phyloP scores from a whole-genome alignment of 2,888 invertebrate species.

The Lasioglossum leucozonium region DNA sequence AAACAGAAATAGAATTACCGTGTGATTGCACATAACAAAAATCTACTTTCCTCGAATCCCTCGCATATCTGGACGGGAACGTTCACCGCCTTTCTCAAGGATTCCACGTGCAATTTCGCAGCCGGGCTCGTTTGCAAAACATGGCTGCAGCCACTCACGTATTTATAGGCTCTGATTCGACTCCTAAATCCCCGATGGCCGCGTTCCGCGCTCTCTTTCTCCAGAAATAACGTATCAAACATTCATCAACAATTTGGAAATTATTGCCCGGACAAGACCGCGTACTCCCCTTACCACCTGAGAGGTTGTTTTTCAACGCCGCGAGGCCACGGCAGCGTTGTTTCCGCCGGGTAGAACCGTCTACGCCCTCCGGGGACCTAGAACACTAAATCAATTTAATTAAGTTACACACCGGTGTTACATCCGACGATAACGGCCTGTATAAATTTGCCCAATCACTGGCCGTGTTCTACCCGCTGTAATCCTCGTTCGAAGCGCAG shows the following conservation, averaged over 20 bases:
- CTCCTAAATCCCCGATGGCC: not conserved
- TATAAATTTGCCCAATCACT: slow-evolving; percentile 42
- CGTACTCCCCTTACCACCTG: not conserved
- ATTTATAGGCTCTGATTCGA: slow-evolving; percentile 35
- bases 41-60: not conserved
- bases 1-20: not conserved
- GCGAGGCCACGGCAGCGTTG: not conserved
- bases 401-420: slow-evolving; percentile 40
- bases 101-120: not conserved
- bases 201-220: not conserved
- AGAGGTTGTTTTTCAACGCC: slow-evolving; percentile 5
- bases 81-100: not conserved
- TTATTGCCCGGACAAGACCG: not conserved
- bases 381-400: slow-evolving; percentile 47
- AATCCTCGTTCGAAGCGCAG: slow-evolving; percentile 19
- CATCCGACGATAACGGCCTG: slow-evolving; percentile 11
- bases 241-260: slow-evolving; percentile 18
- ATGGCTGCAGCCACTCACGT: slow-evolving; percentile 22
- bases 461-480: not conserved
- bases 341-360: not conserved
- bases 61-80: not conserved
- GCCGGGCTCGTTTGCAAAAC: not conserved
- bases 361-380: not conserved
- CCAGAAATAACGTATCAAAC: slow-evolving; percentile 13
- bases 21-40: not conserved